Evolutionary conservation across 2,888 invertebrate genomes (phyloP), one percentile per base, ranked within the genome.

Genomic region (Cryptocephalus moraei): DNA sequence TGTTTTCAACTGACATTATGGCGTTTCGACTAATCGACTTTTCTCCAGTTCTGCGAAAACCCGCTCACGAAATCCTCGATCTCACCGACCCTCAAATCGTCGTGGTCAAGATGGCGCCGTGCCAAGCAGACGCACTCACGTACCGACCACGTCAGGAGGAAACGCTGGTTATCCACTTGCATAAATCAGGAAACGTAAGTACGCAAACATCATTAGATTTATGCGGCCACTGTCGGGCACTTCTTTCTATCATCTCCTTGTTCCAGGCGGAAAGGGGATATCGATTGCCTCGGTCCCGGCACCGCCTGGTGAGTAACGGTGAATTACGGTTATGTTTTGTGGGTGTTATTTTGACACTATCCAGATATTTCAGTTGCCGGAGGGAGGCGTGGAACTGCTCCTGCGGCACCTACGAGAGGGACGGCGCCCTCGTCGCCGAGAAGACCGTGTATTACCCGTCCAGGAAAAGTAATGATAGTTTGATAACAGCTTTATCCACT

Each of bases 201-300:
- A 50, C 40, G 31, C 41, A 46, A 39, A 44, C 40, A 41, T 39
- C 42, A 43, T 12, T 45, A 49, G 47, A 50, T 47, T 53, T 50
- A 46, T 49, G 32, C 39, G 9, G 42, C 44, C 48, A 50, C 51
- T 50, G 46, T 46, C 39, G 9, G 42, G 43, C 48, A 50, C 51
- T 50, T 46, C 47, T 47, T 47, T 48, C 47, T 43, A 43, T 41
- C 11, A 9, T 31, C 39, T 40, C 47, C 53, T 40, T 55, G 49
- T 64, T 58, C 14, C 49, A 71, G 70, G 32, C 63, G 61, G 39
- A 52, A 56, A 41, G 63, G 65, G 33, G 67, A 63, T 33, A 52
- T 68, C 40, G 70, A 70, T 53, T 72, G 70, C 44, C 59, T 71
- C 41, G 71, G 70, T 12, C 71, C 71, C 14, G 70, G 70, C 55